Percentiles rank a stretch among this genome's conserved stretches.
These are phyloP conservation scores for Menura novaehollandiae DNA, from an alignment of 2,113 vertebrate species.

Conservation along the genomic window DNA sequence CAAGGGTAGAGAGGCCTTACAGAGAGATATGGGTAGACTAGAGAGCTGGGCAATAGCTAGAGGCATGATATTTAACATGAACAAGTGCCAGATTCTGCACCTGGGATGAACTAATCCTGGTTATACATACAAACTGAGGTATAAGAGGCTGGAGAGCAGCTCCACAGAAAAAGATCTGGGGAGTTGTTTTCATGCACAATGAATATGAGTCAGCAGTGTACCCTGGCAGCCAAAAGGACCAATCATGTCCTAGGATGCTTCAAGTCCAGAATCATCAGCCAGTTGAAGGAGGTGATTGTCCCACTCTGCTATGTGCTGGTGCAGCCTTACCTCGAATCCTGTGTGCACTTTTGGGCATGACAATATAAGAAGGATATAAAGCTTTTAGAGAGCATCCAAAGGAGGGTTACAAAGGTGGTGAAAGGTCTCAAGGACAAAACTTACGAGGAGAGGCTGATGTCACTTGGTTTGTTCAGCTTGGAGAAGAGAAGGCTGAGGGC, in stretches of 20 bases:
- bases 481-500: background rate
- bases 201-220: background rate
- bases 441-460: rapidly evolving
- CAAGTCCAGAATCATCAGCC: background rate
- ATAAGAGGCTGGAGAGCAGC: background rate
- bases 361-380: background rate
- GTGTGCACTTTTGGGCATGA: rapidly evolving
- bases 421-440: background rate
- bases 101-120: background rate
- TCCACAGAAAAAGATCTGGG: background rate
- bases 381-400: background rate
- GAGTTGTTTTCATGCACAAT: background rate
- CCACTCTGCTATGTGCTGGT: background rate
- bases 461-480: rapidly evolving
- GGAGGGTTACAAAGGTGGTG: background rate
- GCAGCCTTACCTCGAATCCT: rapidly evolving
- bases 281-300: background rate
- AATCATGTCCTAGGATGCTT: background rate
- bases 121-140: background rate
- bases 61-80: background rate
- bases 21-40: background rate
- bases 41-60: background rate
- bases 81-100: background rate
- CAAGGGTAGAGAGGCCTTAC: background rate
- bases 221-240: background rate